phyloP scores from a whole-genome alignment of 2,888 invertebrate genomes.

The Malachius bipustulatus region DNA sequence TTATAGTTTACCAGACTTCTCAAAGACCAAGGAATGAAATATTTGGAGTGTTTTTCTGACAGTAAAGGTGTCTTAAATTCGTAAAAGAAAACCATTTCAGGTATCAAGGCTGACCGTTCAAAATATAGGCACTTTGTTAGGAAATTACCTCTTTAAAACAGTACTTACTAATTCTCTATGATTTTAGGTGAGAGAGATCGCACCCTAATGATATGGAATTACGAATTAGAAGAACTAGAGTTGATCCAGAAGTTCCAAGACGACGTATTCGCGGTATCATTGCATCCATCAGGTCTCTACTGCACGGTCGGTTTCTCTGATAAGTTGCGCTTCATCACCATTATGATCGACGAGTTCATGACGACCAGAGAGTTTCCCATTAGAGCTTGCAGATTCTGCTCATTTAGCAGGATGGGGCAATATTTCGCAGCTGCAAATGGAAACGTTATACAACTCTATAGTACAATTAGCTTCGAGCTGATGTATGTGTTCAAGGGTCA shows the following conservation, averaged over 20 bases:
- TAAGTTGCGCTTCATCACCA: constrained; percentile 76
- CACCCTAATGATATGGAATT: constrained; percentile 86
- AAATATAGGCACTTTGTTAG: too few relatives aligned
- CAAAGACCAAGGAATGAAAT: too few relatives aligned
- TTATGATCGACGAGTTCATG: constrained; percentile 75
- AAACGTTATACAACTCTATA: constrained; percentile 74
- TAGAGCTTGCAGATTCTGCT: constrained; percentile 60
- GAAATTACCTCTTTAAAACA: too few relatives aligned
- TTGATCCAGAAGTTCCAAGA: constrained; percentile 60
- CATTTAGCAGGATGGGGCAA: constrained; percentile 79
- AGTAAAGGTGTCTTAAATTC: too few relatives aligned
- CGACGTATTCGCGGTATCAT: constrained; percentile 63
- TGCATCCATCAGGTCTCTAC: constrained; percentile 72
- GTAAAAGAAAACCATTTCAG: too few relatives aligned
- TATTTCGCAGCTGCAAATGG: constrained; percentile 83
- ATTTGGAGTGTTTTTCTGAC: too few relatives aligned
- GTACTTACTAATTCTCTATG: constrained; percentile 21
- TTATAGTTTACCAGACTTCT: too few relatives aligned
- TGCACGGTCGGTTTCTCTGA: constrained; percentile 84
- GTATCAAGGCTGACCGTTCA: too few relatives aligned
- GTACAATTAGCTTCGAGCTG: constrained; percentile 67
- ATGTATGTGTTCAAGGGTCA: constrained; percentile 69
- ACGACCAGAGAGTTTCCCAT: constrained; percentile 51
- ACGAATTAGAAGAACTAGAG: constrained; percentile 64
- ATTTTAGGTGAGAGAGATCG: constrained; percentile 57